Evolutionary conservation across 2,113 vertebrate species (phyloP), one percentile per base, ranked within the genome.

Genomic region (Rhizomys pruinosus): DNA sequence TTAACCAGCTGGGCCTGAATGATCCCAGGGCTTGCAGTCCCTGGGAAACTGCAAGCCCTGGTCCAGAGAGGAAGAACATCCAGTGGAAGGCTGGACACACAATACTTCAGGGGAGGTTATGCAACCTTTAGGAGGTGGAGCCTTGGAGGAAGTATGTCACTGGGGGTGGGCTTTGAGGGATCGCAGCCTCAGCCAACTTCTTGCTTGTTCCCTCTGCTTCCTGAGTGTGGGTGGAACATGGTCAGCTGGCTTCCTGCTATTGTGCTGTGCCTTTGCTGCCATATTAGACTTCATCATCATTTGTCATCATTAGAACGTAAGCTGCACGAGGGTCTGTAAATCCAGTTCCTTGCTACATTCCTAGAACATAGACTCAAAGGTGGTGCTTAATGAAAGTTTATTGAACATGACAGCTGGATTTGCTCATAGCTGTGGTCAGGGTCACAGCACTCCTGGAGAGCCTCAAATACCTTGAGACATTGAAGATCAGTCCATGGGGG

Each of bases 391-490:
- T 61, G 59, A 84, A 42, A 69, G n/a, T 73, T 73, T 55, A 68
- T 12, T 7, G 47, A 47, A 25, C 12, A 10, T 64, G 73, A 74
- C 12, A 57, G 32, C 8, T 68, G 9, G 20, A 27, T 42, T 20
- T 15, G 29, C 59, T 29, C 17, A 55, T 34, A 34, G 47, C 72
- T 6, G 2, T 8, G 2, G 5, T 4, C 39, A 68, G 37, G 81
- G 59, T 64, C 4, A 10, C 10, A 7, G 42, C 2, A 22, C 39
- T 1, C 3, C 0, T 16, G 7, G 55, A 80, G 64, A 44, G 23
- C 22, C 29, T 77, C 8, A 19, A 37, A 5, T 73, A 73, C 25
- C 37, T 73, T 25, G 23, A 25, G 11, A 16, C 7, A 7, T 25
- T 3, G 3, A 7, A 7, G 34, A 19, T 23, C 34, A 37, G 10